Evolutionary conservation across 2,888 invertebrate species (phyloP), one percentile per base, ranked within the genome.

Genomic region (Drosophila acutilabella): DNA sequence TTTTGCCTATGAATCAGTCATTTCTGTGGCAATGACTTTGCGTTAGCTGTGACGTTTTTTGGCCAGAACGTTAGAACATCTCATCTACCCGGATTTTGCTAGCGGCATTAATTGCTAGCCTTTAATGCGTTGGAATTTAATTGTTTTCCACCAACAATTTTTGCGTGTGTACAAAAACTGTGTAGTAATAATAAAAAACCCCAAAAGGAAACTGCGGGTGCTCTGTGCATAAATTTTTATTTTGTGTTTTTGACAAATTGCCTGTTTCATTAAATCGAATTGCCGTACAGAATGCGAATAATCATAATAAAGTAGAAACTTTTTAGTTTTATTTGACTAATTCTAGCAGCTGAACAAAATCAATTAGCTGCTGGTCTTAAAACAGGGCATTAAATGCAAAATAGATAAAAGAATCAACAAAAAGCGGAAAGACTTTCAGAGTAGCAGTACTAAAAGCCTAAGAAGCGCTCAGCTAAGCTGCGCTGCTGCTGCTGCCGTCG

Each of bases 51-150:
- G 72, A 72, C 68, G 72, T 72, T 72, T 70, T 50, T 36, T 42
- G 16, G 23, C 26, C 13, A 36, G 36, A 36, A 36, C 52, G 18
- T 52, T 67, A 76, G 64, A 70, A 65, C 57, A 60, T 64, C 76
- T 71, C 57, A 60, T 64, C 76, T 71, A 76, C 71, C 79, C 80
- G 77, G 77, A 80, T 80, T 57, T 80, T 71, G 78, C 59, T 68
- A 64, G 74, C 48, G 36, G 47, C 64, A 64, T 75, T 79, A 71
- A 76, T 79, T 79, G 61, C 64, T 59, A 61, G 73, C 53, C 60
- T 76, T 64, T 70, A 70, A 76, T 68, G 64, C 71, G 57, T 47
- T 70, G 68, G 52, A 60, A 75, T 58, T 79, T 71, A 79, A 71
- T 80, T 69, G 59, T 75, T 79, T 72, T 60, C 68, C 77, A 72